These are phyloP conservation scores for Microcebus murinus DNA, from an alignment of 2,113 vertebrate species.

Conservation along the genomic window DNA sequence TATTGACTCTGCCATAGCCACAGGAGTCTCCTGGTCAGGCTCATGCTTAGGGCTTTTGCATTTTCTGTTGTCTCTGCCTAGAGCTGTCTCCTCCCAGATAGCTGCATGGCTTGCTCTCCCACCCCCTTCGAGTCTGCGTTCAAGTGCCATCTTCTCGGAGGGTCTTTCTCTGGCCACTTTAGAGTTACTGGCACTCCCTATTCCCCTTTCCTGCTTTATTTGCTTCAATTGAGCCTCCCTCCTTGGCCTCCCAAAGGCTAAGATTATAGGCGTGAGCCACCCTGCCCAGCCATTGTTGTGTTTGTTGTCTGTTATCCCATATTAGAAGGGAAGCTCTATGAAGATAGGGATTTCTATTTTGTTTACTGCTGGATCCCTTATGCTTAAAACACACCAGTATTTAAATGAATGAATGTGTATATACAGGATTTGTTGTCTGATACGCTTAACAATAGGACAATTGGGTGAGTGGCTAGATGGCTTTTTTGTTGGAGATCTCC, in stretches of 20 bases:
- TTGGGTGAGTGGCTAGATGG: not conserved
- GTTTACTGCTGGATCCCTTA: not conserved
- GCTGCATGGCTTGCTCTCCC: not conserved
- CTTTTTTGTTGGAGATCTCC: not conserved
- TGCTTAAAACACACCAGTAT: not conserved
- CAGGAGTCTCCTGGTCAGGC: not conserved
- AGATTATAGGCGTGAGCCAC: no score
- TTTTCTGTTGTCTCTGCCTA: not conserved
- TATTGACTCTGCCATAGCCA: not conserved
- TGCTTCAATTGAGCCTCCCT: not conserved
- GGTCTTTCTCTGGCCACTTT: not conserved
- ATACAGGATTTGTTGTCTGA: not conserved
- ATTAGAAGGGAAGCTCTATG: not conserved
- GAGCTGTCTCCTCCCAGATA: not conserved
- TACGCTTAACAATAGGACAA: not conserved
- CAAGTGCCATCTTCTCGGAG: not conserved
- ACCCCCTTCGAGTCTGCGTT: not conserved
- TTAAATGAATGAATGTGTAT: not conserved
- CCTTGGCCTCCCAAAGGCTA: no score
- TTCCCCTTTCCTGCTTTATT: not conserved
- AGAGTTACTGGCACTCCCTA: not conserved
- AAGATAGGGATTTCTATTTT: not conserved
- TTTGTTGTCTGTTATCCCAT: not conserved
- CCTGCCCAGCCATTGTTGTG: not conserved
- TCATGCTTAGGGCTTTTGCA: not conserved